A percentile compares a stretch with the other conserved stretches of the same genome.
These are phyloP conservation scores for Oncorhynchus gorbuscha DNA, from an alignment of 2,113 vertebrate species.

Conservation along the genomic window DNA sequence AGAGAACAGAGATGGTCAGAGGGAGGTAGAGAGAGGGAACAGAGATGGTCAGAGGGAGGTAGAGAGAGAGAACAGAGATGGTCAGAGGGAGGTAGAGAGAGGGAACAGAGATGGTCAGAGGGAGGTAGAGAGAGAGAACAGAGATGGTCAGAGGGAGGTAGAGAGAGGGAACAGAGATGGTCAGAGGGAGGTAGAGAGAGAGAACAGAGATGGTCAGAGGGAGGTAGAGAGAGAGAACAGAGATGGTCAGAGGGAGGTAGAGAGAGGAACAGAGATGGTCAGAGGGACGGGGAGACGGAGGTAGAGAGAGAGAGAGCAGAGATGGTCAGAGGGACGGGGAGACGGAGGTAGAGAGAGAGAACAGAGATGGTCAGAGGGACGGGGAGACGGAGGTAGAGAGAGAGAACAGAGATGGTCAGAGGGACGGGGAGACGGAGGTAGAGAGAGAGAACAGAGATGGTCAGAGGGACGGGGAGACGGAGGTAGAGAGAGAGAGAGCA, in stretches of 20 bases:
- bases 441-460: neutral
- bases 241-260: neutral
- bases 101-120: no score
- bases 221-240: neutral
- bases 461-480: neutral
- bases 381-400: neutral
- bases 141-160: neutral
- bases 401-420: neutral
- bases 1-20: neutral
- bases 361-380: neutral
- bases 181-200: neutral
- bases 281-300: neutral
- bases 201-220: neutral
- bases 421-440: neutral
- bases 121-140: no score
- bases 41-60: neutral
- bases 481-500: no score
- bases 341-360: neutral
- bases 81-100: conserved; percentile 1
- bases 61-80: neutral
- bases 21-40: neutral
- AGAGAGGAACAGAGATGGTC: neutral
- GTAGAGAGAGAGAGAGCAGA: neutral
- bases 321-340: neutral
- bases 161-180: no score